A percentile compares a stretch with the other conserved stretches of the same genome.
Evolutionary conservation across 2,888 invertebrate species (phyloP).

Genomic region (Cephus spinipes): DNA sequence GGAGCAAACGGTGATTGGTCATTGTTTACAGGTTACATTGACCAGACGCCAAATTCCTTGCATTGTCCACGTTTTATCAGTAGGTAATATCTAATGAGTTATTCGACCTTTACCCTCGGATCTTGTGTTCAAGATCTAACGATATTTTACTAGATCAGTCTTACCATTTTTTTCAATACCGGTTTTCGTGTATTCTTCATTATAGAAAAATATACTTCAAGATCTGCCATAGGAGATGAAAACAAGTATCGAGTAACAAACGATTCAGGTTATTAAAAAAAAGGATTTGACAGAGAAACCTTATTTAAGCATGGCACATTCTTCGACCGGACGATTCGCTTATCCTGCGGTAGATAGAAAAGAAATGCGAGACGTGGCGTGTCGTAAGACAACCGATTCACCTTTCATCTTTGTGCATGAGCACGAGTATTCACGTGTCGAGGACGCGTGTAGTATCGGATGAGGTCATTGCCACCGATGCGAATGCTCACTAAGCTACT

Average conservation of each 20-base stretch:
- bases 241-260: neutral
- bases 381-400: neutral
- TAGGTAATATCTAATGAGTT: neutral
- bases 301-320: neutral
- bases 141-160: neutral
- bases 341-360: neutral
- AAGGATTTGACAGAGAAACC: neutral
- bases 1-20: neutral
- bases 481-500: neutral
- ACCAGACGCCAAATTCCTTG: neutral
- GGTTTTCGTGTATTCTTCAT: neutral
- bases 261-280: neutral
- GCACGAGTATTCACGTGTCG: neutral
- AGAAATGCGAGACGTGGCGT: neutral
- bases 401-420: neutral
- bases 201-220: neutral
- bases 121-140: neutral
- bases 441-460: neutral
- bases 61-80: neutral
- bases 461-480: conserved; percentile 4
- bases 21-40: neutral
- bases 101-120: neutral
- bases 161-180: neutral
- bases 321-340: neutral
- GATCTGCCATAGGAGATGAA: neutral